Conservation (phyloP, 2,888 invertebrate species). For the Chymomyza procnemis region DNA sequence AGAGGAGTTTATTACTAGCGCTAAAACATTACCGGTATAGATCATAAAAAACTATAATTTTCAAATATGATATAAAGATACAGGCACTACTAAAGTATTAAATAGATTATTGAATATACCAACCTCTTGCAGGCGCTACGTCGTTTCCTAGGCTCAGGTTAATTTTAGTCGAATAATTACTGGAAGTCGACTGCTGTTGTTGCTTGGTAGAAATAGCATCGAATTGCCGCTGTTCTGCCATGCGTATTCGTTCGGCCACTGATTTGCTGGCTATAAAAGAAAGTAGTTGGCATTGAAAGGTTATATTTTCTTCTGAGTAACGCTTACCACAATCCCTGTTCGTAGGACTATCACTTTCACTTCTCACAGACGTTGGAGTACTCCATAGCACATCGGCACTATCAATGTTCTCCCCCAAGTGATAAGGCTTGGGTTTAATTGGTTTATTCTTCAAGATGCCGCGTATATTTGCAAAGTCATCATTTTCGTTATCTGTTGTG, state of each 20-base stretch:
- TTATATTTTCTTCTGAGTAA: background rate
- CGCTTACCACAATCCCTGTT: slow-evolving; percentile 49
- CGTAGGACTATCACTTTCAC: slow-evolving; percentile 54
- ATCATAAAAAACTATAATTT: slow-evolving; percentile 47
- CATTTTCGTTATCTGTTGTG: slow-evolving; percentile 73
- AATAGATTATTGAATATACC: slow-evolving; percentile 37
- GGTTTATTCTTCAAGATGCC: slow-evolving; percentile 88
- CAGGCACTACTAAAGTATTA: slow-evolving; percentile 42
- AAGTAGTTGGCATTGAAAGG: background rate
- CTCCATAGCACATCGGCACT: slow-evolving; percentile 80
- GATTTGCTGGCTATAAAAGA: slow-evolving; percentile 52
- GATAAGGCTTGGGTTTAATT: slow-evolving; percentile 86
- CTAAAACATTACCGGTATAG: slow-evolving; percentile 45
- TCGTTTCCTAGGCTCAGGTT: slow-evolving; percentile 79
- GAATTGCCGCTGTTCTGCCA: slow-evolving; percentile 78
- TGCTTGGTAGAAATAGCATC: slow-evolving; percentile 41
- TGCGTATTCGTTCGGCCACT: slow-evolving; percentile 80
- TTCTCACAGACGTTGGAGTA: slow-evolving; percentile 77
- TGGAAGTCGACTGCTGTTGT: slow-evolving; percentile 44
- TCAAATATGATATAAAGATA: slow-evolving; percentile 32
- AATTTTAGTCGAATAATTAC: slow-evolving; percentile 81
- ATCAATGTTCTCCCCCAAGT: slow-evolving; percentile 84
- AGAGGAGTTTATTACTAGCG: slow-evolving; percentile 62
- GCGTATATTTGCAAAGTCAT: slow-evolving; percentile 81
- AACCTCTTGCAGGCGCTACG: slow-evolving; percentile 75